These are phyloP conservation scores for Gadopsis bispinosus DNA, from an alignment of 2,797 vertebrate genomes.

Conservation along the genomic window DNA sequence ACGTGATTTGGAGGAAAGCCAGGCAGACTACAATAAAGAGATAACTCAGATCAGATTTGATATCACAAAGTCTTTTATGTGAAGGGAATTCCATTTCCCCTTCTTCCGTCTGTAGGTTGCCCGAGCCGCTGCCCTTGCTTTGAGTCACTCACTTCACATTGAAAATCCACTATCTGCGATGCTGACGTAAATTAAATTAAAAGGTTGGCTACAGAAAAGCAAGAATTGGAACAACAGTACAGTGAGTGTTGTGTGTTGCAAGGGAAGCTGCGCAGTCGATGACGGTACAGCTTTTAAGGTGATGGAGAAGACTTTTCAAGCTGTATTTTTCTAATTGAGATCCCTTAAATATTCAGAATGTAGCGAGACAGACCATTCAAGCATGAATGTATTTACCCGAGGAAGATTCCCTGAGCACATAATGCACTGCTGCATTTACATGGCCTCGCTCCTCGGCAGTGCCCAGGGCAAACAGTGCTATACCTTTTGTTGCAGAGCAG, in stretches of 20 bases:
- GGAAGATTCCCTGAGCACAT: conserved; percentile 50
- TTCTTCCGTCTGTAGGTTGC: conserved; percentile 55
- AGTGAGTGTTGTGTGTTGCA: conserved; percentile 9
- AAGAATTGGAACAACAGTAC: conserved; percentile 42
- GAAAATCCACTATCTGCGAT: conserved; percentile 63
- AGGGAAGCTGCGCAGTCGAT: background rate
- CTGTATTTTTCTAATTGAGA: conserved; percentile 39
- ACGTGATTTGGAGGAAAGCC: conserved; percentile 59
- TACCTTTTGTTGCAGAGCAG: conserved; percentile 17
- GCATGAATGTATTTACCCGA: conserved; percentile 53
- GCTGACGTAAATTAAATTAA: conserved; percentile 66
- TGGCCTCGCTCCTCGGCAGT: conserved; percentile 35
- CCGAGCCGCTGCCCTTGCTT: conserved; percentile 62
- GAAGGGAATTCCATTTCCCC: conserved; percentile 64
- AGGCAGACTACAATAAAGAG: conserved; percentile 60
- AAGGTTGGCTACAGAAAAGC: conserved; percentile 39
- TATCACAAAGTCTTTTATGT: conserved; percentile 64
- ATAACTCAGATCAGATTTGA: conserved; percentile 71
- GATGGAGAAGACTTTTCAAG: conserved; percentile 23
- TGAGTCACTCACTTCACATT: conserved; percentile 72
- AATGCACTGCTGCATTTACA: conserved; percentile 45
- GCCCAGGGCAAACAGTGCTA: conserved; percentile 35
- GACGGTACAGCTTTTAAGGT: conserved; percentile 26
- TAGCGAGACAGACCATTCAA: conserved; percentile 26
- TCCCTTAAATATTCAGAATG: conserved; percentile 60